Conservation (phyloP, 2,888 invertebrate genomes). For the Meteorus cinctellus region DNA sequence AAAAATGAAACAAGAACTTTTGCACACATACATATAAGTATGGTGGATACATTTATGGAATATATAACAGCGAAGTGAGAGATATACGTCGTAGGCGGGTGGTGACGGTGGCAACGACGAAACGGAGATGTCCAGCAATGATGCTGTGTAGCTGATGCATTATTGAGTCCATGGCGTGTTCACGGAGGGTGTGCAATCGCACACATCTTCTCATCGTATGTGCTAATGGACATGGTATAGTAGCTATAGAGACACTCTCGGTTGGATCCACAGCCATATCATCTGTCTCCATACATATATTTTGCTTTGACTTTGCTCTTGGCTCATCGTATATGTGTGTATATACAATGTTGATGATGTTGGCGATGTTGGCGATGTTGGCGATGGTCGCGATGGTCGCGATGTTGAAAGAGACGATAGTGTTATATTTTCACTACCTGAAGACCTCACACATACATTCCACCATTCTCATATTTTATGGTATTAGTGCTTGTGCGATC, state of each 20-base stretch:
- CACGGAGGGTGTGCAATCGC: slow-evolving; percentile 64
- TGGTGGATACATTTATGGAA: too few species aligned
- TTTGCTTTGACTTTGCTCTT: neutral
- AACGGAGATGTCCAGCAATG: slow-evolving; percentile 56
- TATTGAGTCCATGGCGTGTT: slow-evolving; percentile 69
- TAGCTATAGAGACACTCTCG: slow-evolving; percentile 18
- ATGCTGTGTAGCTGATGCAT: slow-evolving; percentile 68
- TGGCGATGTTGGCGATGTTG: neutral
- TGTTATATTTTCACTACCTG: slow-evolving; percentile 64
- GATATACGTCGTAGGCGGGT: too few species aligned
- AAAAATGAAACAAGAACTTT: neutral
- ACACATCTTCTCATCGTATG: slow-evolving; percentile 63
- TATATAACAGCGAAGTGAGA: too few species aligned
- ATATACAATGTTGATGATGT: slow-evolving; percentile 22
- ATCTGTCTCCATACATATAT: slow-evolving; percentile 38
- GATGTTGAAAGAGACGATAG: slow-evolving; percentile 55
- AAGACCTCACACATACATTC: too few species aligned
- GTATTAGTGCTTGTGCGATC: slow-evolving; percentile 48
- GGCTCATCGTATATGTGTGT: neutral
- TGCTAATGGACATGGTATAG: slow-evolving; percentile 68
- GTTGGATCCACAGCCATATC: slow-evolving; percentile 25
- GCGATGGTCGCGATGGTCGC: neutral
- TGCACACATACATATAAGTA: too few species aligned
- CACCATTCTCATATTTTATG: neutral
- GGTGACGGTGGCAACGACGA: too few species aligned